Percentiles rank a stretch among this genome's conserved stretches.
phyloP scores from a whole-genome alignment of 2,888 invertebrate species.

The Cephus spinipes region DNA sequence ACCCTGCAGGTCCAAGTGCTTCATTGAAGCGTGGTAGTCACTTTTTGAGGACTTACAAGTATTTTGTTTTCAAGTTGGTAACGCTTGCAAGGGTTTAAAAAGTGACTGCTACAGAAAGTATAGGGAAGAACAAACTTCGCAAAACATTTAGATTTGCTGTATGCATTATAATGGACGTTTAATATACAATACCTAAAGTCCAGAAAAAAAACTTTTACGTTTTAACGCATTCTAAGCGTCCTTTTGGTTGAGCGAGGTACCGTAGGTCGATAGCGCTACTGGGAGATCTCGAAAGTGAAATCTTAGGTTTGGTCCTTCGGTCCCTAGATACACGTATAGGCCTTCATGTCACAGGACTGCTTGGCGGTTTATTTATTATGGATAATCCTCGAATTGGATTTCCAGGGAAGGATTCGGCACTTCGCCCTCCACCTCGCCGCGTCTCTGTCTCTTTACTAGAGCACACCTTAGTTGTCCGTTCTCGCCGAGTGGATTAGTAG shows the following conservation, averaged over 20 bases:
- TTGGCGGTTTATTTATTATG: conserved; percentile 43
- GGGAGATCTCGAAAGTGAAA: background rate
- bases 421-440: background rate
- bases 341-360: conserved; percentile 27
- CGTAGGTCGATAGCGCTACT: background rate
- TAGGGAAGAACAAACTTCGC: no score
- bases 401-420: conserved; percentile 2
- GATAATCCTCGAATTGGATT: conserved; percentile 49
- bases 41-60: no score
- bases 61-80: no score
- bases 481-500: conserved; percentile 1
- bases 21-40: no score
- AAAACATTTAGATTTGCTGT: background rate
- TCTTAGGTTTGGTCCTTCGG: background rate
- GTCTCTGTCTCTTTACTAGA: background rate
- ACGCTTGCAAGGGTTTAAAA: no score
- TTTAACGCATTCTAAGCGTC: background rate
- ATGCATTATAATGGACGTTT: background rate
- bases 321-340: conserved; percentile 22
- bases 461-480: background rate
- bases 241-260: background rate
- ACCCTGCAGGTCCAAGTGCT: no score
- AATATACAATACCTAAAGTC: background rate
- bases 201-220: background rate
- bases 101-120: no score